Percentiles rank a stretch among this genome's conserved stretches.
These are phyloP conservation scores for Dasysyrphus tricinctus DNA, from an alignment of 2,888 invertebrate species.

Conservation along the genomic window DNA sequence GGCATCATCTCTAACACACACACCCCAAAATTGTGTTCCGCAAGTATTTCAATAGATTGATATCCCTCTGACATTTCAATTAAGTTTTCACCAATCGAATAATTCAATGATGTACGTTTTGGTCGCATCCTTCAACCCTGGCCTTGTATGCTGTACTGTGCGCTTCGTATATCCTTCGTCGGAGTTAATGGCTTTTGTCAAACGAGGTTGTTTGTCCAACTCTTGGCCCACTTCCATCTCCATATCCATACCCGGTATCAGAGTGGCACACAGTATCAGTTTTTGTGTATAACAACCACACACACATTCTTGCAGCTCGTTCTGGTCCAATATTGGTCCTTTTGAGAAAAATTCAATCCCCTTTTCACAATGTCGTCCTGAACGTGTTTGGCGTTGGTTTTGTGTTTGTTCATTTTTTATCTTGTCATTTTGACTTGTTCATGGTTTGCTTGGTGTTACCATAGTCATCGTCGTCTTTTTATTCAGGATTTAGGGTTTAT, in stretches of 20 bases:
- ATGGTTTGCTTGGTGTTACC: slow-evolving; percentile 54
- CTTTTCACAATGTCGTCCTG: slow-evolving; percentile 51
- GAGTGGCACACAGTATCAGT: slow-evolving; percentile 51
- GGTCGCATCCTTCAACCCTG: slow-evolving; percentile 63
- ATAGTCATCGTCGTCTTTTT: slow-evolving; percentile 65
- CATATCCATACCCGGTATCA: not conserved
- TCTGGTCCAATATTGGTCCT: slow-evolving; percentile 67
- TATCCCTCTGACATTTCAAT: slow-evolving; percentile 75
- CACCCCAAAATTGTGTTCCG: slow-evolving; percentile 31
- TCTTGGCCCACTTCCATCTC: not conserved
- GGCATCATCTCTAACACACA: not conserved
- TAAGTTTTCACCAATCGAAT: slow-evolving; percentile 75
- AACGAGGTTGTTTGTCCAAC: slow-evolving; percentile 49
- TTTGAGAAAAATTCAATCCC: slow-evolving; percentile 49
- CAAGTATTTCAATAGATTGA: slow-evolving; percentile 74
- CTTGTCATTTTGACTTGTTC: slow-evolving; percentile 60
- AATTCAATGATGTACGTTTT: slow-evolving; percentile 68
- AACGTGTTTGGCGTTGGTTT: not conserved
- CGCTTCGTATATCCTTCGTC: slow-evolving; percentile 50
- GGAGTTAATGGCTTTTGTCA: slow-evolving; percentile 71
- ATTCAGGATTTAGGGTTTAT: slow-evolving; percentile 30
- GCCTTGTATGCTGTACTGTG: slow-evolving; percentile 25
- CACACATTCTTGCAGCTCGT: slow-evolving; percentile 32
- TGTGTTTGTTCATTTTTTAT: slow-evolving; percentile 6
- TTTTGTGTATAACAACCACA: slow-evolving; percentile 57